Conservation (phyloP, 2,797 vertebrate species). For the Sylvia borin region DNA sequence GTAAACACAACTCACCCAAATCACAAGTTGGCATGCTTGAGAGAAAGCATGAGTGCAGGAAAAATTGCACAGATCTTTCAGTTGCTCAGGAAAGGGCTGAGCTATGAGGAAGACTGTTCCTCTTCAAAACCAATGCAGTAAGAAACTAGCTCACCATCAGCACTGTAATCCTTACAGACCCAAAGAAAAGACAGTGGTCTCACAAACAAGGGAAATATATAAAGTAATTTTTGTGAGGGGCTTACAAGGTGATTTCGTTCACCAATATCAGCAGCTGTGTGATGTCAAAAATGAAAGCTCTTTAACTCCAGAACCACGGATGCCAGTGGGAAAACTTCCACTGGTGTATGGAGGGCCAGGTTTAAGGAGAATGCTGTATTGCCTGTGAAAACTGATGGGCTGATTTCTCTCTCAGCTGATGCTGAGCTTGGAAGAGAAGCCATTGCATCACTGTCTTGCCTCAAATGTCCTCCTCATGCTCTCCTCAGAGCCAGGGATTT, state of each 20-base stretch:
- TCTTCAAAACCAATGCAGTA: background rate
- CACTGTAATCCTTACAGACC: background rate
- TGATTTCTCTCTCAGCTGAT: background rate
- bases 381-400: background rate
- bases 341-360: background rate
- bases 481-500: background rate
- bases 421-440: background rate
- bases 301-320: background rate
- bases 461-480: background rate
- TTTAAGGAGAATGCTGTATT: background rate
- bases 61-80: background rate
- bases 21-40: background rate
- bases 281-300: background rate
- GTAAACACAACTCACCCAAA: background rate
- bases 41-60: background rate
- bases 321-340: background rate
- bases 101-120: background rate
- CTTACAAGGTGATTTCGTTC: background rate
- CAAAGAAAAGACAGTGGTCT: background rate
- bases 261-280: background rate
- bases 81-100: background rate
- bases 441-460: background rate
- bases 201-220: rapidly evolving
- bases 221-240: background rate
- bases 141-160: background rate